Conservation (phyloP, 2,113 vertebrate species). For the Anseranas semipalmata region DNA sequence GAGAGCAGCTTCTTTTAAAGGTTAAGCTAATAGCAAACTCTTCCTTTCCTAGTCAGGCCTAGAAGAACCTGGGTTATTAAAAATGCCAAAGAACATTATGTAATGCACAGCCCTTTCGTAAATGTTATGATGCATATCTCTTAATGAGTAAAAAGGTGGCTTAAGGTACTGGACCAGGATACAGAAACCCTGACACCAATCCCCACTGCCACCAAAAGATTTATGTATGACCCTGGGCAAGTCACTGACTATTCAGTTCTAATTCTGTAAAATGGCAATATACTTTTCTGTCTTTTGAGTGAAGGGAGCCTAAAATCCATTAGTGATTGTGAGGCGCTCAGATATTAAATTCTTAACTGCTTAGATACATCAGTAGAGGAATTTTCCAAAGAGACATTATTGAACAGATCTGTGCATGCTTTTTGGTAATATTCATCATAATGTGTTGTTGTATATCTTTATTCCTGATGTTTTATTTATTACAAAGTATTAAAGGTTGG, state of each 20-base stretch:
- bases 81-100: background rate
- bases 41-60: background rate
- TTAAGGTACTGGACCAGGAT: background rate
- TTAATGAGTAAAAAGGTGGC: background rate
- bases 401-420: background rate
- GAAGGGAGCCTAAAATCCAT: conserved; percentile 39
- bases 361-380: conserved; percentile 12
- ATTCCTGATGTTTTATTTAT: conserved; percentile 64
- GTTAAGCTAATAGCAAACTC: background rate
- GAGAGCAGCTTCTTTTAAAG: background rate
- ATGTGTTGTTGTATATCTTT: conserved; percentile 13
- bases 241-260: background rate
- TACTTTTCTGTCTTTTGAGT: background rate
- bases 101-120: background rate
- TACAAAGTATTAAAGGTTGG: conserved; percentile 30
- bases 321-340: conserved; percentile 21
- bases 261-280: background rate
- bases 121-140: background rate
- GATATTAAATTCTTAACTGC: conserved; percentile 38
- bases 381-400: conserved; percentile 19
- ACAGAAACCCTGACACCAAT: background rate
- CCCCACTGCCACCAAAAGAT: background rate
- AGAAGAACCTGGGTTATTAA: background rate
- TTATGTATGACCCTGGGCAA: background rate
- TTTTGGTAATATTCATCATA: conserved; percentile 13